phyloP scores from a whole-genome alignment of 2,113 vertebrate genomes.

The Carlito syrichta region DNA sequence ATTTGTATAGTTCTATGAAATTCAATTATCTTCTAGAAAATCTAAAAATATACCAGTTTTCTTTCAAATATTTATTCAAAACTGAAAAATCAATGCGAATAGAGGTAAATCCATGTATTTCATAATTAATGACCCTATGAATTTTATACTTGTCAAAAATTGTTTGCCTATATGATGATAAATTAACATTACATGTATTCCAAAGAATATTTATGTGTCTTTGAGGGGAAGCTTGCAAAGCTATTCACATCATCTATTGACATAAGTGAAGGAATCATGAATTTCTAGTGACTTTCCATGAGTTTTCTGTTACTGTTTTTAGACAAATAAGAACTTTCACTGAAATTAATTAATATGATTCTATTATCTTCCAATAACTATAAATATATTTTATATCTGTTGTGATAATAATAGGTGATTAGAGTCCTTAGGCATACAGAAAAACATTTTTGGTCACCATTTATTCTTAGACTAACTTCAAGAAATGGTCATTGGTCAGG shows the following conservation, averaged over 20 bases:
- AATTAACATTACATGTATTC: background rate
- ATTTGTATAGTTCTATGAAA: background rate
- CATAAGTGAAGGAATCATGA: background rate
- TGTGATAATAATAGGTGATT: background rate
- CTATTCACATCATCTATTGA: background rate
- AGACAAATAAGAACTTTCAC: background rate
- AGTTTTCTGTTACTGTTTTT: background rate
- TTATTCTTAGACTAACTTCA: background rate
- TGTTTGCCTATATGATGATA: background rate
- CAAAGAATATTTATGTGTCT: background rate
- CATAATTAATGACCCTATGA: background rate
- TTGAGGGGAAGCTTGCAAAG: background rate
- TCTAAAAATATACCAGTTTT: background rate
- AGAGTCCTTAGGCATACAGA: background rate
- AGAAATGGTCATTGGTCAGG: background rate
- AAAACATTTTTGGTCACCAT: background rate
- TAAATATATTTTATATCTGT: background rate
- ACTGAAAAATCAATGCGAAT: background rate
- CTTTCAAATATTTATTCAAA: background rate
- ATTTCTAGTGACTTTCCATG: background rate
- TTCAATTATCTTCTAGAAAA: background rate
- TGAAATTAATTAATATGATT: background rate
- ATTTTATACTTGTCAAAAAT: background rate
- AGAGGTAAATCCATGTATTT: background rate
- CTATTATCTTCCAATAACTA: background rate